Conservation (phyloP, 2,888 invertebrate species). For the Acrocyrtus sp. region DNA sequence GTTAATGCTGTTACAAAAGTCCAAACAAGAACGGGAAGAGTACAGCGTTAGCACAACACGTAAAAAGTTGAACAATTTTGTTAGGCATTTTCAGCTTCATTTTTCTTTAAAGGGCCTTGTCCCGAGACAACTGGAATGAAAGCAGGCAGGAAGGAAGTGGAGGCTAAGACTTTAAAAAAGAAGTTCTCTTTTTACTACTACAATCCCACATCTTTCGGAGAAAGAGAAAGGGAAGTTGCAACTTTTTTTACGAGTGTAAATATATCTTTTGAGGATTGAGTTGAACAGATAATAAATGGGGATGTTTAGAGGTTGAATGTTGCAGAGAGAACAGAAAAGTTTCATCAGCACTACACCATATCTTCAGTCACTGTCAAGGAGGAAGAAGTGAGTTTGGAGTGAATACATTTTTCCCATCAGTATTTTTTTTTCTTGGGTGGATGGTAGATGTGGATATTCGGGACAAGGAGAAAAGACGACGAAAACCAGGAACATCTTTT, state of each 20-base stretch:
- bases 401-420: background rate
- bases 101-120: background rate
- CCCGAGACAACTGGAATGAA: background rate
- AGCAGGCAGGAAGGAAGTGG: background rate
- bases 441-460: too few species aligned
- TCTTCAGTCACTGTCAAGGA: background rate
- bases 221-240: slow-evolving; percentile 5
- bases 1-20: background rate
- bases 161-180: background rate
- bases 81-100: background rate
- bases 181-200: background rate
- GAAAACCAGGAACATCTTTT: too few species aligned
- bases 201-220: background rate
- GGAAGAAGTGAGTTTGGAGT: background rate
- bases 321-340: background rate
- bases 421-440: too few species aligned
- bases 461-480: too few species aligned
- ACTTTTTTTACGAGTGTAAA: slow-evolving; percentile 26
- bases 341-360: background rate
- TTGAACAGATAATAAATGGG: slow-evolving; percentile 10
- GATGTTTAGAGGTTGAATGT: background rate
- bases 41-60: background rate
- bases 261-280: slow-evolving; percentile 14
- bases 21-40: background rate
- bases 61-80: too few species aligned